These are phyloP conservation scores for Leptinotarsa lineolata DNA, from an alignment of 1,140 invertebrate species.

Conservation along the genomic window DNA sequence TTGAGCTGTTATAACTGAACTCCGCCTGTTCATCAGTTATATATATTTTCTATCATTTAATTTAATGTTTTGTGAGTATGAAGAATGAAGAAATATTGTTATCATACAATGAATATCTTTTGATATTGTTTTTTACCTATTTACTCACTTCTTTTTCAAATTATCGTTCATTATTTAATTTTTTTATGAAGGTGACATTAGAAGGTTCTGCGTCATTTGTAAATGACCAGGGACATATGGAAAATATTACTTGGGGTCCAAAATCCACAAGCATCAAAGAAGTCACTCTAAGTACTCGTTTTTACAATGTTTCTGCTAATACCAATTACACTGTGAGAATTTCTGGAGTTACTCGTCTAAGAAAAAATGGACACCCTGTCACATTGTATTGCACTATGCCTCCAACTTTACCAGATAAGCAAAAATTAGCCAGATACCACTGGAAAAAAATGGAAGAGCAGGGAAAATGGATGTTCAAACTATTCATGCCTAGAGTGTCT, in stretches of 20 bases:
- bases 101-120: too few species aligned
- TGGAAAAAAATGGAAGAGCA: conserved; percentile 74
- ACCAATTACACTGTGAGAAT: conserved; percentile 78
- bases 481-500: conserved; percentile 73
- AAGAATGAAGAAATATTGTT: too few species aligned
- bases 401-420: conserved; percentile 69
- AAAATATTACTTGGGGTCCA: conserved; percentile 63
- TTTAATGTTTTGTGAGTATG: too few species aligned
- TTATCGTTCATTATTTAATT: background rate
- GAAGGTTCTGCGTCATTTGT: conserved; percentile 65
- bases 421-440: conserved; percentile 64
- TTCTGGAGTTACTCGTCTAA: conserved; percentile 71
- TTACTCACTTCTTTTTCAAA: too few species aligned
- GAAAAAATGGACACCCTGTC: conserved; percentile 68
- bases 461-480: conserved; percentile 70
- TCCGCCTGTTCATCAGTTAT: too few species aligned
- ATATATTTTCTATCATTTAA: too few species aligned
- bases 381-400: conserved; percentile 68
- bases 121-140: too few species aligned
- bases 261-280: conserved; percentile 65
- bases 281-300: conserved; percentile 59
- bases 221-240: conserved; percentile 61
- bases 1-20: too few species aligned
- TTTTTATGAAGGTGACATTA: conserved; percentile 59
- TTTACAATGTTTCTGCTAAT: conserved; percentile 72